Base-by-base conservation (phyloP, 2,113 vertebrate genomes). In the Hymenochirus boettgeri region DNA sequence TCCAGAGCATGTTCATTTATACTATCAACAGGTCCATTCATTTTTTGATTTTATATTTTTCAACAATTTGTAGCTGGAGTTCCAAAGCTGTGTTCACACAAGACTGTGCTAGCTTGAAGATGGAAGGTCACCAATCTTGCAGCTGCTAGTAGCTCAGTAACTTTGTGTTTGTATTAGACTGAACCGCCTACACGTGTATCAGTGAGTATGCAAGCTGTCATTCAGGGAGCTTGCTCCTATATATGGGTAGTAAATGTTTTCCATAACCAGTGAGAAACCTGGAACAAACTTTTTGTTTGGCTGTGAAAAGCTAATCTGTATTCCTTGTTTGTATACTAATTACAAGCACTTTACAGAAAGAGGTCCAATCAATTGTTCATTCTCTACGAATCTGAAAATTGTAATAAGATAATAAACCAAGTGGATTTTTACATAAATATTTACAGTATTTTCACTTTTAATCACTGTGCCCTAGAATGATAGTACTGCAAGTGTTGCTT, bases 171-270 rank as follows among this genome's bases (percentile, higher is more conserved):
- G 27, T n/a, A 1, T 55, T 1, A 52, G 71, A 65, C 55, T 39
- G 47, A 51, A 47, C 42, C 23, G 39, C 78, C 65, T 71, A 52
- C 57, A 54, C 52, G 65, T 52, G 71, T 73, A 74, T 77, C 73
- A 80, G 77, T 45, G 21, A 73, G 76, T 78, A 75, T 57, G 73
- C 72, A 70, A 71, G 60, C 76, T 84, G 80, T 79, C 80, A 80
- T 72, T 80, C 73, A 77, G 70, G 84, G 66, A 71, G 86, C 86
- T n/a, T 85, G 84, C 87, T 83, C 87, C 90, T 95, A 90, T 96
- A 94, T 93, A 96, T 84, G 89, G 92, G 85, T 80, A 86, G 83
- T 83, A 82, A 88, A 87, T 79, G 85, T 79, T 80, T 79, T 77
- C 76, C 75, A 70, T 67, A 58, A 79, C 82, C 87, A 93, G 85